phyloP scores from a whole-genome alignment of 1,140 invertebrate genomes.

The Elymnias hypermnestra region DNA sequence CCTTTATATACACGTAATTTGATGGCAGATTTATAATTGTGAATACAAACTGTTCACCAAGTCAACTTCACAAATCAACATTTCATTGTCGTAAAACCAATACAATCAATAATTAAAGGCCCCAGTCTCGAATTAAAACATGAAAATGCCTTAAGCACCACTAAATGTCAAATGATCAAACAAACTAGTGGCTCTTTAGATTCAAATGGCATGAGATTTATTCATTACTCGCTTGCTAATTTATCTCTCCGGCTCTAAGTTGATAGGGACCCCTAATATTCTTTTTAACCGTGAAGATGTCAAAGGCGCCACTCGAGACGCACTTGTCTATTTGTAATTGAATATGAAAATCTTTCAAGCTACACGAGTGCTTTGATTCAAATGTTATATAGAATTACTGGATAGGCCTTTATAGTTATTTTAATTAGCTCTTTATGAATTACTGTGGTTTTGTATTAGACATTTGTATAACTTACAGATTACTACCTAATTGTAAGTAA shows the following conservation, averaged over 20 bases:
- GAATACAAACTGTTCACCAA: no score
- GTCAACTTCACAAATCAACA: no score
- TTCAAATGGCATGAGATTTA: conserved; percentile 16
- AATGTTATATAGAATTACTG: conserved; percentile 18
- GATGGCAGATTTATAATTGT: no score
- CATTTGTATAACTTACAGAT: no score
- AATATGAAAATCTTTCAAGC: conserved; percentile 69
- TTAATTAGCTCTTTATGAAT: background rate
- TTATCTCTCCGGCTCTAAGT: conserved; percentile 26
- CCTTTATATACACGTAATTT: no score
- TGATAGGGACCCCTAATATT: conserved; percentile 50
- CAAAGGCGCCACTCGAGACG: conserved; percentile 61
- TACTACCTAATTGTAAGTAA: no score
- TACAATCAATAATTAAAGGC: no score
- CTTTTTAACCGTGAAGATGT: conserved; percentile 49
- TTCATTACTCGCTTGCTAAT: conserved; percentile 47
- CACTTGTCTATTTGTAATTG: conserved; percentile 73
- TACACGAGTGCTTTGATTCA: conserved; percentile 31
- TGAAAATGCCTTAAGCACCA: background rate
- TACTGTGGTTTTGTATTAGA: background rate
- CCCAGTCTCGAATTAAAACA: no score
- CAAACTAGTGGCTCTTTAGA: conserved; percentile 5
- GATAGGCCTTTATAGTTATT: conserved; percentile 15
- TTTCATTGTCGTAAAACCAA: no score
- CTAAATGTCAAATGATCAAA: background rate